Evolutionary conservation across 2,113 vertebrate species (phyloP), one percentile per base, ranked within the genome.

Genomic region (Gallinago undulata): DNA sequence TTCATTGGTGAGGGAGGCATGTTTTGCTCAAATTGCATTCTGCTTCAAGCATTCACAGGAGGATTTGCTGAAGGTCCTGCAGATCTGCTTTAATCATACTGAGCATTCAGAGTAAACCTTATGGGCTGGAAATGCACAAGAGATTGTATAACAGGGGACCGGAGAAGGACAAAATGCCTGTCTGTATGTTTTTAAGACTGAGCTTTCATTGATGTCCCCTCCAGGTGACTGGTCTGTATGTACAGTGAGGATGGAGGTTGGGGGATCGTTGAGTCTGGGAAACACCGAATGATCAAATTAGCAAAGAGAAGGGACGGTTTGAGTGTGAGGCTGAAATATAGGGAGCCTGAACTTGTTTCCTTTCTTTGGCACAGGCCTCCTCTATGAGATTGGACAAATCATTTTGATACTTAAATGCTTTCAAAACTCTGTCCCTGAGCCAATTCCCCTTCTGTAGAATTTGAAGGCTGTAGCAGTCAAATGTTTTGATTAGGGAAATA

Each of bases 1-100:
- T 94, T 86, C 70, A 24, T 23, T 10, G 51, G 50, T 88, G 43
- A 90, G 28, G 33, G 67, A 93, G 47, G 85, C 9, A 35, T 84
- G 51, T 89, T 95, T 87, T 87, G 62, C 66, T 95, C 77, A 91
- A 91, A 73, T 35, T 87, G 50, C 15, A 7, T 39, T 50, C 16
- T 84, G 56, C 70, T 95, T 91, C 51, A 43, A 59, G 78, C 43
- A 13, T 60, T 86, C 67, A 31, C 55, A 53, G 78, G 45, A 97
- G 67, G 33, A 72, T 96, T 94, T 97, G 78, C 59, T 87, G 74
- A 87, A 94, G 74, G 72, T 93, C 59, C 62, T 91, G 77, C 66
- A 91, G 63, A 68, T 51, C 69, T 84, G 48, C 68, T 93, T 87
- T 83, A 79, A 57, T 82, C 39, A 11, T 57, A 35, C 10, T 47